These are phyloP conservation scores for Drosophila ficusphila DNA, from an alignment of 1,140 invertebrate species.

Conservation along the genomic window DNA sequence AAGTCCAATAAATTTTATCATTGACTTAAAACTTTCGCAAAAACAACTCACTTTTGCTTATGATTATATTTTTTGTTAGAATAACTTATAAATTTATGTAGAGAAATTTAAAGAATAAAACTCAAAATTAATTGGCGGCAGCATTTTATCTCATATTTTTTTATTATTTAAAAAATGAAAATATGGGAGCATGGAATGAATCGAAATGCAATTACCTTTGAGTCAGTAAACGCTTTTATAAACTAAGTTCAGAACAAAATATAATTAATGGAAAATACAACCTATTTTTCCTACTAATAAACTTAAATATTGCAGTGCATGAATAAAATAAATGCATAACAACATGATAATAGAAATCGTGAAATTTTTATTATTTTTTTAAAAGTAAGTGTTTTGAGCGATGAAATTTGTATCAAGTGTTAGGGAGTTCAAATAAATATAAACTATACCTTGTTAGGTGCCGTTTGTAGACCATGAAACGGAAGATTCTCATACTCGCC, in stretches of 20 bases:
- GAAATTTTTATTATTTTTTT: neutral
- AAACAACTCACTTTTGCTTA: no score
- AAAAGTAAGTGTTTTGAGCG: neutral
- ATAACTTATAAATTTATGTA: no score
- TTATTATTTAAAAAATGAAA: no score
- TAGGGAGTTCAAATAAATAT: slow-evolving; percentile 12
- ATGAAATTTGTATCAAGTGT: neutral
- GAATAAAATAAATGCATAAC: neutral
- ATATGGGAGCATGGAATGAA: no score
- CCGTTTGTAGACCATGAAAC: slow-evolving; percentile 95
- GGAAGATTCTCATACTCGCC: slow-evolving; percentile 97
- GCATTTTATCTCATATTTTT: neutral
- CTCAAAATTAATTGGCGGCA: neutral
- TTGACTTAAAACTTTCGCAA: no score
- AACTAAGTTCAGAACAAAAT: neutral
- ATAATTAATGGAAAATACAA: neutral
- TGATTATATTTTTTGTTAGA: no score
- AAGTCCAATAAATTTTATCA: no score
- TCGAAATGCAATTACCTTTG: no score
- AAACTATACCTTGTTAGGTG: slow-evolving; percentile 93
- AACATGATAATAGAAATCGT: neutral
- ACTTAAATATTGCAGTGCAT: neutral
- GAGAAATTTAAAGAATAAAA: no score
- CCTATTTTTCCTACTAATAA: slow-evolving; percentile 1
- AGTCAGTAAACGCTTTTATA: no score